Conservation (phyloP, 2,888 invertebrate genomes). For the Bombylius discolor region DNA sequence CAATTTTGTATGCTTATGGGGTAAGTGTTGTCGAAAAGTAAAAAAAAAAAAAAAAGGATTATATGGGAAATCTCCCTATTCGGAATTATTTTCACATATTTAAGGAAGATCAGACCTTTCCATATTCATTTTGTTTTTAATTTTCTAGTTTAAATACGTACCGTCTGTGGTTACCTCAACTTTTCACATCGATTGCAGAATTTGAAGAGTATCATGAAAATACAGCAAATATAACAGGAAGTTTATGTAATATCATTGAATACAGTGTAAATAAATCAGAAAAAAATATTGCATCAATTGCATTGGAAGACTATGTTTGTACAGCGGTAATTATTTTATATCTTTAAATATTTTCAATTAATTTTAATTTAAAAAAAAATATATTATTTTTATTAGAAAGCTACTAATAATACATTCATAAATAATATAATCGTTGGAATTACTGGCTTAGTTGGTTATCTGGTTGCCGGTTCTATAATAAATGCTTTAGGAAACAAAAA, state of each 20-base stretch:
- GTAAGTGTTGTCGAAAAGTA: slow-evolving; percentile 33
- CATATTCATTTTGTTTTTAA: not conserved
- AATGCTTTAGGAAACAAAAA: slow-evolving; percentile 41
- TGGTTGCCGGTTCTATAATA: slow-evolving; percentile 44
- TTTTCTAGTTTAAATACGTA: slow-evolving; percentile 56
- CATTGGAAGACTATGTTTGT: slow-evolving; percentile 22
- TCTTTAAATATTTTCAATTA: not conserved
- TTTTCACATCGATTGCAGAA: slow-evolving; percentile 57
- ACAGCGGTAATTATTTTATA: slow-evolving; percentile 24
- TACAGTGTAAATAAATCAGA: slow-evolving; percentile 29
- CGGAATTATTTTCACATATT: too few relatives aligned
- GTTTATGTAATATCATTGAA: slow-evolving; percentile 29
- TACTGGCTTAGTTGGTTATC: slow-evolving; percentile 48
- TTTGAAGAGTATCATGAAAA: slow-evolving; percentile 31
- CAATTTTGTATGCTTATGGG: slow-evolving; percentile 54
- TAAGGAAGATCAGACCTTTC: not conserved
- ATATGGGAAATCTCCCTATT: too few relatives aligned
- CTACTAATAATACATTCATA: slow-evolving; percentile 49
- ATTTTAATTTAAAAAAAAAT: not conserved
- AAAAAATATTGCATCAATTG: slow-evolving; percentile 14
- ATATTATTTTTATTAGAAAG: slow-evolving; percentile 23
- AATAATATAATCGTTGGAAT: slow-evolving; percentile 55
- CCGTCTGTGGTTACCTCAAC: slow-evolving; percentile 75
- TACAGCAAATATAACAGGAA: slow-evolving; percentile 6
- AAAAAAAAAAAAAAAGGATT: too few relatives aligned